These are phyloP conservation scores for Crotalus viridis DNA, from an alignment of 2,113 vertebrate species.

Conservation along the genomic window DNA sequence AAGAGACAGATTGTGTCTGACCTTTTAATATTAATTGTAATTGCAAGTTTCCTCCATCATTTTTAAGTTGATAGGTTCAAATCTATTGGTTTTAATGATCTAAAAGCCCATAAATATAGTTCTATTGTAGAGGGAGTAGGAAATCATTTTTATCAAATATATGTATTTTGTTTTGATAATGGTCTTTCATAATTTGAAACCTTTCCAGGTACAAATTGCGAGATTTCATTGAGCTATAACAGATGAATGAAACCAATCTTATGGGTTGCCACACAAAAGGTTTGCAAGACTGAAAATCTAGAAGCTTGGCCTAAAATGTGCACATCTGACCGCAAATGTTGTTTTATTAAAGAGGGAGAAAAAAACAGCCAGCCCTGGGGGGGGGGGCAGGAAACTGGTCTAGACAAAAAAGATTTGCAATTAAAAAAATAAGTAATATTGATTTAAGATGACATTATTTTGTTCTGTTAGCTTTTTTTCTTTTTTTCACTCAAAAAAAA, in stretches of 20 bases:
- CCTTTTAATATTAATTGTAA: not conserved
- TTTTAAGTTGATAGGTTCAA: not conserved
- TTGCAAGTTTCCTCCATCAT: not conserved
- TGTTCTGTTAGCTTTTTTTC: not conserved
- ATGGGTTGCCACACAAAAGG: not conserved
- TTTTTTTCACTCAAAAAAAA: not conserved
- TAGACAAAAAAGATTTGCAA: not conserved
- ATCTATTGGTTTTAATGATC: not conserved
- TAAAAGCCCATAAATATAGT: not conserved
- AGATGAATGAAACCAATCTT: not conserved
- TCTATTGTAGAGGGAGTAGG: not conserved
- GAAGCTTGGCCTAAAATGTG: not conserved
- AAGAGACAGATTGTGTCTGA: not conserved
- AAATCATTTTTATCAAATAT: not conserved
- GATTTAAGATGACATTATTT: not conserved
- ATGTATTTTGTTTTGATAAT: not conserved
- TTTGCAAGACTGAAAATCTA: not conserved
- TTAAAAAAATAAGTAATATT: not conserved
- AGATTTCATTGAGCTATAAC: not conserved
- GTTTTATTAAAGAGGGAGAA: not conserved
- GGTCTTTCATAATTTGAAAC: not conserved
- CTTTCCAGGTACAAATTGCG: not conserved
- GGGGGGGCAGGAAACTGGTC: not conserved
- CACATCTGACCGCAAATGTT: not conserved
- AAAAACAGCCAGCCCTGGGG: not conserved